Evolutionary conservation across 2,888 invertebrate genomes (phyloP).

Genomic region (Eupithecia subfuscata): DNA sequence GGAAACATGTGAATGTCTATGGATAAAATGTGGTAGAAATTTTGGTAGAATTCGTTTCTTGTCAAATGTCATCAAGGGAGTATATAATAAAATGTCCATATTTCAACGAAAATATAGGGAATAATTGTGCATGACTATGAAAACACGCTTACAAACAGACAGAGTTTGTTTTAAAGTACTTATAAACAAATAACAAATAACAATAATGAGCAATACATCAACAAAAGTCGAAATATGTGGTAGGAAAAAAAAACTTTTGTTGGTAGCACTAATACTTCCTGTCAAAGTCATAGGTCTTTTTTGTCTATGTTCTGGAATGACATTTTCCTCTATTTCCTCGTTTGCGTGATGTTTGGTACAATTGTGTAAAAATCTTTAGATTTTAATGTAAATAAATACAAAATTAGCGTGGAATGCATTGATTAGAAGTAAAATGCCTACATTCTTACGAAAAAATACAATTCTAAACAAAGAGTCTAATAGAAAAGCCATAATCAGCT

Average conservation of each 20-base stretch:
- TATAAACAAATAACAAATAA: not conserved
- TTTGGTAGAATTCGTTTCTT: not conserved
- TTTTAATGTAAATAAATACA: constrained; percentile 1
- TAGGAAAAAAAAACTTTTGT: not conserved
- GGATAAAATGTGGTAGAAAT: constrained; percentile 1
- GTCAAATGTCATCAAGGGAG: not conserved
- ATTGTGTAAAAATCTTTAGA: not conserved
- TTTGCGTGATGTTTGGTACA: constrained; percentile 3
- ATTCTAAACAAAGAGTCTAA: not conserved
- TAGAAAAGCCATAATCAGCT: constrained; percentile 15
- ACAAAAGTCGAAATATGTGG: not conserved
- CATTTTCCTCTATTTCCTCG: constrained; percentile 1
- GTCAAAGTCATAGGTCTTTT: not conserved
- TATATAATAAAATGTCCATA: not conserved
- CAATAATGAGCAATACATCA: not conserved
- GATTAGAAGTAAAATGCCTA: constrained; percentile 13
- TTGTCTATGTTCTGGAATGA: not conserved
- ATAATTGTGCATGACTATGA: not conserved
- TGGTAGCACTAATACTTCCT: not conserved
- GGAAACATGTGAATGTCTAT: constrained; percentile 56
- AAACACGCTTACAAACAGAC: not conserved
- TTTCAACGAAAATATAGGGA: not conserved
- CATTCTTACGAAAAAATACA: not conserved
- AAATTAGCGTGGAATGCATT: not conserved
- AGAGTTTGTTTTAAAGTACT: not conserved